phyloP scores from a whole-genome alignment of 1,140 invertebrate genomes.

The Penaeus japonicus region DNA sequence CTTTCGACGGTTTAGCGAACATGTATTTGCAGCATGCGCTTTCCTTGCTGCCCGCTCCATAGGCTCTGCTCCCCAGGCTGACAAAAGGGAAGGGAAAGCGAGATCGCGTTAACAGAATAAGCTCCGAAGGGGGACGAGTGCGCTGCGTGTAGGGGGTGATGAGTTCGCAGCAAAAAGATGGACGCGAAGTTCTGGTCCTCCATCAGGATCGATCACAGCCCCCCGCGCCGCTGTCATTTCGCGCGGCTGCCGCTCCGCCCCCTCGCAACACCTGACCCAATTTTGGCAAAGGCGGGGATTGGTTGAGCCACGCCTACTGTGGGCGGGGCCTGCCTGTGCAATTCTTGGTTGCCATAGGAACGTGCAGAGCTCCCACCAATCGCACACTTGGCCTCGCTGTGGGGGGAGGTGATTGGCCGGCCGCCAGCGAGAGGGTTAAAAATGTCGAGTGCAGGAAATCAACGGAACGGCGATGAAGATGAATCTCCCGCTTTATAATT shows the following conservation, averaged over 20 bases:
- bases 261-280: conserved; percentile 57
- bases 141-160: conserved; percentile 32
- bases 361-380: conserved; percentile 52
- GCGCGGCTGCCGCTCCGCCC: conserved; percentile 50
- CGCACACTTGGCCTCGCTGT: background rate
- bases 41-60: background rate
- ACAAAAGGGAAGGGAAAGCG: no score
- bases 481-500: conserved; percentile 58
- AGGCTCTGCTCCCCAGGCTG: background rate
- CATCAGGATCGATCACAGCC: conserved; percentile 27
- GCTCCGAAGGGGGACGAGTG: no score
- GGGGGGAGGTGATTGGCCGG: conserved; percentile 50
- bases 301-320: conserved; percentile 48
- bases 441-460: conserved; percentile 59
- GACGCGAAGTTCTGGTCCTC: conserved; percentile 32
- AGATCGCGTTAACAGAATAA: no score
- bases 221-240: conserved; percentile 44
- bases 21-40: conserved; percentile 21
- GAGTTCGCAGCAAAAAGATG: conserved; percentile 4
- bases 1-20: conserved; percentile 27
- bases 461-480: conserved; percentile 49
- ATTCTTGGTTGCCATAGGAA: conserved; percentile 56
- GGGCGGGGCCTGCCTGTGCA: conserved; percentile 45
- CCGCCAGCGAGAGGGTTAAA: conserved; percentile 55
- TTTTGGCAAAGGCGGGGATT: conserved; percentile 57